phyloP scores from a whole-genome alignment of 1,140 invertebrate genomes.

The Copidosoma floridanum region DNA sequence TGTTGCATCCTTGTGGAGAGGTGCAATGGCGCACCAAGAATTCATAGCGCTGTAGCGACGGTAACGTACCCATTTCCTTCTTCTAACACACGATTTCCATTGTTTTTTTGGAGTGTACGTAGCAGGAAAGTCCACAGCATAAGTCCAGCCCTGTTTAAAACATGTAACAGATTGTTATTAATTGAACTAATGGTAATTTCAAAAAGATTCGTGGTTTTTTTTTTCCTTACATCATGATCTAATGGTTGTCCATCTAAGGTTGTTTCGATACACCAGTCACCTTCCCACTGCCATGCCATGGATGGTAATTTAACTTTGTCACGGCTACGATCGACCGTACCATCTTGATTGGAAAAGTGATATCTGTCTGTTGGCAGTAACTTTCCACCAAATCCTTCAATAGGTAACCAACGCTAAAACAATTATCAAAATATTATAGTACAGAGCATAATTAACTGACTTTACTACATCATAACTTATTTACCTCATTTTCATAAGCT shows the following conservation, averaged over 20 bases:
- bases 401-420: constrained; percentile 79
- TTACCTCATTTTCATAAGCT: constrained; percentile 87
- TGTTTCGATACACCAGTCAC: constrained; percentile 86
- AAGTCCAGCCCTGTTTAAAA: constrained; percentile 77
- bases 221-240: constrained; percentile 71
- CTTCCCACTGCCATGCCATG: constrained; percentile 92
- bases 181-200: too few relatives aligned
- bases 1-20: constrained; percentile 83
- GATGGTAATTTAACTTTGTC: constrained; percentile 83
- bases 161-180: constrained; percentile 4
- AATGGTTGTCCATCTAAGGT: constrained; percentile 83
- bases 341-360: constrained; percentile 81
- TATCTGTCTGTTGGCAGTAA: constrained; percentile 83
- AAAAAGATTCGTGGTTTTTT: neutral
- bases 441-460: neutral
- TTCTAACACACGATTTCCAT: constrained; percentile 88
- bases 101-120: constrained; percentile 79
- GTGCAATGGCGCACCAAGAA: constrained; percentile 87
- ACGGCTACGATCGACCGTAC: constrained; percentile 71
- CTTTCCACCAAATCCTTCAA: constrained; percentile 80
- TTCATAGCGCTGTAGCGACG: constrained; percentile 84
- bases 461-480: neutral
- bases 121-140: constrained; percentile 88
- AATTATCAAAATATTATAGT: constrained; percentile 14
- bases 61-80: constrained; percentile 86